phyloP scores from a whole-genome alignment of 2,797 vertebrate species.

The Diplodus sargus region DNA sequence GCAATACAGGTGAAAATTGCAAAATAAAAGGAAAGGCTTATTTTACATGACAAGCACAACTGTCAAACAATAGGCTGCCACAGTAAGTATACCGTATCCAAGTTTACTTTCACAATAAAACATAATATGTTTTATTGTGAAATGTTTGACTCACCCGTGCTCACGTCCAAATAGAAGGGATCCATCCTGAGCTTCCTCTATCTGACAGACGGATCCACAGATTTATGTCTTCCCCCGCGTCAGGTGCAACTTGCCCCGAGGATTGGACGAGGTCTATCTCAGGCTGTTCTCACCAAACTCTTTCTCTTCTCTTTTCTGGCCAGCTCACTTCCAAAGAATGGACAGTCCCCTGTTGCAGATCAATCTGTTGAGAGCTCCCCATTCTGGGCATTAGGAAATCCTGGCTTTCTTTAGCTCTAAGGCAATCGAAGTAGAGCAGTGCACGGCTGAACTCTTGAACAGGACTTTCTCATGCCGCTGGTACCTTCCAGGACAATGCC shows the following conservation, averaged over 20 bases:
- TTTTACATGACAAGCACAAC: neutral
- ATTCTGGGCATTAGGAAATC: slow-evolving; percentile 87
- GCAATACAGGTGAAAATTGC: no score
- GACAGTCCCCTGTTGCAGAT: slow-evolving; percentile 84
- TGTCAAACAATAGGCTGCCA: neutral
- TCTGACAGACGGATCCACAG: slow-evolving; percentile 53
- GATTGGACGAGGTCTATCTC: slow-evolving; percentile 48
- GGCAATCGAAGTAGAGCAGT: slow-evolving; percentile 73
- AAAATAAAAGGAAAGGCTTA: neutral
- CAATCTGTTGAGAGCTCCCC: slow-evolving; percentile 86
- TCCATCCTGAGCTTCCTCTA: slow-evolving; percentile 70
- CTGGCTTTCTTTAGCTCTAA: slow-evolving; percentile 85
- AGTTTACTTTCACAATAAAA: slow-evolving; percentile 28
- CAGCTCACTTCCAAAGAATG: slow-evolving; percentile 77
- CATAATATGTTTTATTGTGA: no score
- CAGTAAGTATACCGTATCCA: neutral
- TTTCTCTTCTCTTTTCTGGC: slow-evolving; percentile 33
- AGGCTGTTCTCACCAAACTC: slow-evolving; percentile 55
- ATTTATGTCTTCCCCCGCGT: slow-evolving; percentile 53
- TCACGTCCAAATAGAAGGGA: slow-evolving; percentile 78
- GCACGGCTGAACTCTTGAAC: slow-evolving; percentile 73
- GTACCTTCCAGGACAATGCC: slow-evolving; percentile 79
- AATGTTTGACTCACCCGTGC: slow-evolving; percentile 75
- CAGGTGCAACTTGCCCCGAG: slow-evolving; percentile 53
- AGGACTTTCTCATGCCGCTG: slow-evolving; percentile 83